Base-by-base conservation (phyloP, 2,888 invertebrate genomes). In the Dasypolia templi region DNA sequence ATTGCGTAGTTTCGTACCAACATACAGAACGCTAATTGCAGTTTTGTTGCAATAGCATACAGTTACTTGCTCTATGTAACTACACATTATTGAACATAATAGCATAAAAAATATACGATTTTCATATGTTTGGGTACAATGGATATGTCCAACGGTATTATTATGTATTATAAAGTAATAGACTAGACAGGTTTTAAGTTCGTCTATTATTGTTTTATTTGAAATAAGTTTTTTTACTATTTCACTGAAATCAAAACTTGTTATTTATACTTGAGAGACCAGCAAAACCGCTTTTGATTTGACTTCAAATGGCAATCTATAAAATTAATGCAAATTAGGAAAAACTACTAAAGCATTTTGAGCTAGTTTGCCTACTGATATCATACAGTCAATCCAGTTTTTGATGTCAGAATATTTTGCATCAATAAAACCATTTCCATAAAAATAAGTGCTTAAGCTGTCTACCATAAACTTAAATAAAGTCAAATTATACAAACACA, bases 21-120 rank as follows among this genome's bases (percentile, higher is more conserved):
- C 51, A 46, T n/a, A 17, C 61, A 69, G 73, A 59, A 69, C 35
- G 32, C 12, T 79, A 83, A 79, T 79, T 83, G 65, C 39, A 62
- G 29, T 66, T 44, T 66, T 69, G 74, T 49, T 83, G 80, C 53
- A 79, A 79, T 29, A 62, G 7, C 46, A 42, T 42, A 51, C 35
- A 65, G 65, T 69, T 79, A 62, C 56, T 46, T 62, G 29, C 32
- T 83, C 68, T 83, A 68, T 80, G 46, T 79, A 83, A 83, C 59
- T 32, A 12, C 4, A 22, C 55, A 39, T 79, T 69, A 26, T 73
- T 79, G 79, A 56, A 77, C 29, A 44, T 66, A 17, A 49, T 39
- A 22, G 1, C 26, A 67, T 12, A 78, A 77, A 26, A 69, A 42
- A 14, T 46, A 51, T 7, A 63, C 46, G 32, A 72, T 32, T 42